phyloP scores from a whole-genome alignment of 2,113 vertebrate genomes.

The Regulus satrapa region DNA sequence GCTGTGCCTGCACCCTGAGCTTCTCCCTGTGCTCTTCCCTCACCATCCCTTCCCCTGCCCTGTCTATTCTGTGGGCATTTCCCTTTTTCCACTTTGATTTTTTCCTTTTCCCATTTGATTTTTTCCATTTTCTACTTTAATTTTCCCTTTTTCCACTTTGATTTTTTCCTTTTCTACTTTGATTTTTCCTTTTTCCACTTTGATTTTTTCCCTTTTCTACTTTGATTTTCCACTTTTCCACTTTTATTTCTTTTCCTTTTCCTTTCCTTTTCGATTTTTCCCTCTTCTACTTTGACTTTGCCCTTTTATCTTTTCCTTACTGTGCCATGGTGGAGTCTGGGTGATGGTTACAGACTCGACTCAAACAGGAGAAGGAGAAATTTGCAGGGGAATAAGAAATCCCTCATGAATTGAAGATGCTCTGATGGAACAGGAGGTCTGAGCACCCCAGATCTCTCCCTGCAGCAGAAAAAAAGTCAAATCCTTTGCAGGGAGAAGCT shows the following conservation, averaged over 20 bases:
- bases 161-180: background rate
- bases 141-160: background rate
- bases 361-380: background rate
- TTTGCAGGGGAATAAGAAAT: background rate
- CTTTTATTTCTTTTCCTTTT: background rate
- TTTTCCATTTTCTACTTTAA: background rate
- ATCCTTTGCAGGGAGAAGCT: background rate
- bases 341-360: background rate
- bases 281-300: background rate
- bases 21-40: background rate
- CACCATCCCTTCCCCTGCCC: accelerated
- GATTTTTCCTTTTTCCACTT: background rate
- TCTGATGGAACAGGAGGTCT: background rate
- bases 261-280: background rate
- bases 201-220: background rate
- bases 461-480: background rate
- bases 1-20: background rate
- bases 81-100: background rate
- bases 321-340: accelerated
- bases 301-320: background rate
- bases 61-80: background rate
- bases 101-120: background rate
- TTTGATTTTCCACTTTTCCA: background rate
- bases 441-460: background rate
- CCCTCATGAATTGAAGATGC: accelerated